Conservation (phyloP, 2,888 invertebrate genomes). For the Theretra japonica region DNA sequence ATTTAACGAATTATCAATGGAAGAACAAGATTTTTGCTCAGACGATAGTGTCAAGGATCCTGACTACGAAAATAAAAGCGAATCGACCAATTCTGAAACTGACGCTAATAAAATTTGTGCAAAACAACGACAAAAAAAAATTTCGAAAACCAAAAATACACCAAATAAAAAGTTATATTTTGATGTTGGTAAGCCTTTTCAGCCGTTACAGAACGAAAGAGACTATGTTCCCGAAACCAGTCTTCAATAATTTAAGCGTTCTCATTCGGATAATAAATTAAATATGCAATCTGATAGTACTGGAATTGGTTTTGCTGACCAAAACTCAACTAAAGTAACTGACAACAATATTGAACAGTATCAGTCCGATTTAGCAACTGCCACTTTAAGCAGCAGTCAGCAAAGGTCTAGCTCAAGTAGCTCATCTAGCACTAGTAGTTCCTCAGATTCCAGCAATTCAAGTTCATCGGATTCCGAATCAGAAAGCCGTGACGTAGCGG, state of each 20-base stretch:
- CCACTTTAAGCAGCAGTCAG: neutral
- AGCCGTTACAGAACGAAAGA: constrained; percentile 9
- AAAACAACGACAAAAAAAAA: constrained; percentile 4
- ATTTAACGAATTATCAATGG: neutral
- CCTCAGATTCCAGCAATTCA: constrained; percentile 6
- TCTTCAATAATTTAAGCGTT: neutral
- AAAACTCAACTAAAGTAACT: neutral
- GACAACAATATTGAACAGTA: constrained; percentile 3
- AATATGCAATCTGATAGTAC: constrained; percentile 3
- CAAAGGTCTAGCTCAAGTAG: constrained; percentile 11
- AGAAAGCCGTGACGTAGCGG: neutral
- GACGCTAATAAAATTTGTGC: neutral
- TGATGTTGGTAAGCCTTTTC: constrained; percentile 1
- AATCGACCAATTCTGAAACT: neutral
- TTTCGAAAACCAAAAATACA: neutral
- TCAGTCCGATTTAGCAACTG: constrained; percentile 6
- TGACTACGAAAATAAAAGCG: neutral
- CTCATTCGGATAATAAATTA: neutral
- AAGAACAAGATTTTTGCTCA: too few relatives aligned
- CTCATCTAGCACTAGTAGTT: constrained; percentile 9
- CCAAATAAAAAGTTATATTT: constrained; percentile 1
- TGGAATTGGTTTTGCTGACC: neutral
- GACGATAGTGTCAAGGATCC: neutral
- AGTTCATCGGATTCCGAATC: neutral
- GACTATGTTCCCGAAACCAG: constrained; percentile 1